Evolutionary conservation across 2,797 vertebrate species (phyloP).

Genomic region (Pteropus rufus): DNA sequence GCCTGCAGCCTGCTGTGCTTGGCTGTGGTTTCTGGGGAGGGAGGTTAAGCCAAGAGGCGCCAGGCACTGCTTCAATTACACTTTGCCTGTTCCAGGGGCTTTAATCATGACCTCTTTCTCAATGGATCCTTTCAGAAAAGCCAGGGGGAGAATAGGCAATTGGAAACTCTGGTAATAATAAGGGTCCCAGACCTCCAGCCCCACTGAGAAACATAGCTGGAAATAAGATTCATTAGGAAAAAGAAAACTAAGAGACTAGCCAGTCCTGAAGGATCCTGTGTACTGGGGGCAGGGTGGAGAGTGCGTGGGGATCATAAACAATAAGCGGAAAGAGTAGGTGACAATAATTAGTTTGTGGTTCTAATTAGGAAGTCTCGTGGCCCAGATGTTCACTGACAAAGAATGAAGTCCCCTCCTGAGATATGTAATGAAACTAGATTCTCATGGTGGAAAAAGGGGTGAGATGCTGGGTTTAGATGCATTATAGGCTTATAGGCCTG

Average conservation of each 20-base stretch:
- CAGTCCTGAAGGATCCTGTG: not conserved
- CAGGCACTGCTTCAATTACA: conserved; percentile 74
- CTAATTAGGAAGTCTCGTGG: conserved; percentile 81
- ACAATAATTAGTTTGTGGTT: conserved; percentile 82
- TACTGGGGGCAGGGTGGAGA: not conserved
- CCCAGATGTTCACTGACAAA: conserved; percentile 83
- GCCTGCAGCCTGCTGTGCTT: conserved; percentile 20
- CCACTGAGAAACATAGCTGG: conserved; percentile 67
- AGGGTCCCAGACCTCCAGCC: conserved; percentile 64
- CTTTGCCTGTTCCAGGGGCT: conserved; percentile 72
- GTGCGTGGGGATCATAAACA: conserved; percentile 68
- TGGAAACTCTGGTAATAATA: conserved; percentile 78
- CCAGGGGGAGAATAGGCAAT: conserved; percentile 70
- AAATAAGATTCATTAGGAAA: conserved; percentile 54
- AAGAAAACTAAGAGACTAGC: conserved; percentile 57
- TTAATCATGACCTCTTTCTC: conserved; percentile 79
- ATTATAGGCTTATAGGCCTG: not conserved
- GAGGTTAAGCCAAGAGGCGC: conserved; percentile 63
- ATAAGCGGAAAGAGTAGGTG: conserved; percentile 77
- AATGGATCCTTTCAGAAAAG: conserved; percentile 73
- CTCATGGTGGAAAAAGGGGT: conserved; percentile 53
- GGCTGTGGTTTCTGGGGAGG: conserved; percentile 51
- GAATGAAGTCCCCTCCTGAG: conserved; percentile 79
- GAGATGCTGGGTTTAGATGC: conserved; percentile 38
- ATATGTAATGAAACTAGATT: conserved; percentile 80